phyloP scores from a whole-genome alignment of 2,113 vertebrate species.

The Camelus dromedarius region DNA sequence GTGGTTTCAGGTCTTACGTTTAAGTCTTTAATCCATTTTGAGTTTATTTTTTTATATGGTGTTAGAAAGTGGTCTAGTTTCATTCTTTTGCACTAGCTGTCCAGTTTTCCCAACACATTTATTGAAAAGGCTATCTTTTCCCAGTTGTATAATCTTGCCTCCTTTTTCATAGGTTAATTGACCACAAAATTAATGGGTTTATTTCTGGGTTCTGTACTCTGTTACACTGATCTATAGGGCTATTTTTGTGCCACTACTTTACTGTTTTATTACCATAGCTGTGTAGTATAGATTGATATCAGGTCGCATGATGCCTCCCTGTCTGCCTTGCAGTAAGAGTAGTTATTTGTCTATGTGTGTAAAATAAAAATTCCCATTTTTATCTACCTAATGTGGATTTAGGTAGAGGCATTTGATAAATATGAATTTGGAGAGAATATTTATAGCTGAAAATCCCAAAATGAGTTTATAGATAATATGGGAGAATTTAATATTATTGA shows the following conservation, averaged over 20 bases:
- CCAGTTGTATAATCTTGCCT: neutral
- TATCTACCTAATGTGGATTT: neutral
- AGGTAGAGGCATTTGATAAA: neutral
- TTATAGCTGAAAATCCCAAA: neutral
- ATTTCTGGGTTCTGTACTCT: neutral
- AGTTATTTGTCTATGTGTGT: neutral
- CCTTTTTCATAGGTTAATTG: neutral
- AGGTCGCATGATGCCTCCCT: neutral
- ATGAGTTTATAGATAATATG: neutral
- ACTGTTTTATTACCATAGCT: neutral
- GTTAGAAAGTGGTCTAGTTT: neutral
- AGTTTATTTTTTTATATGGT: neutral
- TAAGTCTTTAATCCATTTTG: neutral
- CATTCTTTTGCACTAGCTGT: neutral
- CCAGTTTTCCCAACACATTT: neutral
- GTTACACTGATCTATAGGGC: neutral
- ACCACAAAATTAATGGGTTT: neutral
- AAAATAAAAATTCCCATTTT: neutral
- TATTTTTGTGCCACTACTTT: neutral
- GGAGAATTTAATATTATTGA: neutral
- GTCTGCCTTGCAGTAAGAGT: neutral
- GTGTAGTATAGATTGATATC: neutral
- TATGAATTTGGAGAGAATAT: neutral
- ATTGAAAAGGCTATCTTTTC: neutral
- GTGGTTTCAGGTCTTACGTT: neutral